phyloP scores from a whole-genome alignment of 2,797 vertebrate genomes.

The Sebastes trivittatus region DNA sequence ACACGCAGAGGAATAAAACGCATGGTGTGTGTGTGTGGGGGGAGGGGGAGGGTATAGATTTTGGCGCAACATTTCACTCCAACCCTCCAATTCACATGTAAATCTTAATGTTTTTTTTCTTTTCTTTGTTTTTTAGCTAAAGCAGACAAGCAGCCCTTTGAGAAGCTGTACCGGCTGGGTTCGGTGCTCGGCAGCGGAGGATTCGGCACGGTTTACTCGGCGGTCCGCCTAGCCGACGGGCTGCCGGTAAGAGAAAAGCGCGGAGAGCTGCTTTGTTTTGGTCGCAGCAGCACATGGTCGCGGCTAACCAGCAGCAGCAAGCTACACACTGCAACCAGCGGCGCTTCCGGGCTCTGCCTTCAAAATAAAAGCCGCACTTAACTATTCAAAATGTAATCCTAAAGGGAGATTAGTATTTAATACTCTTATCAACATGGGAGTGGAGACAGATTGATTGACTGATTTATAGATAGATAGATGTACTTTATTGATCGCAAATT shows the following conservation, averaged over 20 bases:
- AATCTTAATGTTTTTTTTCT: constrained; percentile 10
- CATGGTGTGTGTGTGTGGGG: constrained; percentile 42
- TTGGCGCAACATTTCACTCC: constrained; percentile 62
- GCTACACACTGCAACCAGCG: no score
- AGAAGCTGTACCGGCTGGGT: constrained; percentile 91
- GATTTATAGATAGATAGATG: no score
- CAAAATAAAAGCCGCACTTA: background rate
- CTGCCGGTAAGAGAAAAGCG: constrained; percentile 85
- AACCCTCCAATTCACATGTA: no score
- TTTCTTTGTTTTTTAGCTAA: constrained; percentile 83
- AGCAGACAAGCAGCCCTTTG: constrained; percentile 89
- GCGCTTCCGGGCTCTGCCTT: background rate
- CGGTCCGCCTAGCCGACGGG: constrained; percentile 86
- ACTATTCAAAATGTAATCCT: no score
- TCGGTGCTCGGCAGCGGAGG: constrained; percentile 92
- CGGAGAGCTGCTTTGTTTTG: constrained; percentile 62
- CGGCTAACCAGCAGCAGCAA: background rate
- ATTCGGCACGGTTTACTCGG: constrained; percentile 93
- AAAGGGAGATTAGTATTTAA: no score
- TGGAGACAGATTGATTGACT: no score
- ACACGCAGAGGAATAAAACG: no score
- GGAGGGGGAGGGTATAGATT: constrained; percentile 29
- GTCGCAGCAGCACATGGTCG: constrained; percentile 50
- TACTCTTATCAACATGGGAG: no score
- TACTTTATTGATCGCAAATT: no score